Percentiles rank a stretch among this genome's conserved stretches.
Conservation (phyloP, 2,888 invertebrate species). For the Amaurobius ferox region DNA sequence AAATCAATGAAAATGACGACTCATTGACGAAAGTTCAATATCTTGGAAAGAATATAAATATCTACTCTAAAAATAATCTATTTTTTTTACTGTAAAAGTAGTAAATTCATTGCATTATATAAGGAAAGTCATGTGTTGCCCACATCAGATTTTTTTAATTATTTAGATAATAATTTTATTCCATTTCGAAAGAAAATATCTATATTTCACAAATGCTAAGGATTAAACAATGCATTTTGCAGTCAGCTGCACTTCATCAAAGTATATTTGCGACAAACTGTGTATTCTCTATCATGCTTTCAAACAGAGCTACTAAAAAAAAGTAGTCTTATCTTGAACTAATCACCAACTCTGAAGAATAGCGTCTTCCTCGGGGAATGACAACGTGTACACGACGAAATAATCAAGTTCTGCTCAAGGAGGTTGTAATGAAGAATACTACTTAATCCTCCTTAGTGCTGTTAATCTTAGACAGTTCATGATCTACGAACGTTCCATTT, state of each 20-base stretch:
- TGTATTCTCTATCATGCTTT: background rate
- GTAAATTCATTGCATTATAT: too few species aligned
- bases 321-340: background rate
- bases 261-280: background rate
- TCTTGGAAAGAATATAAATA: too few species aligned
- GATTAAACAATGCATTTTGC: too few species aligned
- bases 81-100: too few species aligned
- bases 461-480: too few species aligned
- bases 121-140: too few species aligned
- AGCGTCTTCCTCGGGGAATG: background rate
- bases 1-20: too few species aligned
- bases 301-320: background rate
- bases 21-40: too few species aligned
- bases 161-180: background rate
- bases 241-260: slow-evolving; percentile 1
- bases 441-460: too few species aligned
- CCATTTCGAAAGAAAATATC: background rate
- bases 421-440: background rate
- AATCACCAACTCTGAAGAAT: background rate
- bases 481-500: too few species aligned
- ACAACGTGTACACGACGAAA: background rate
- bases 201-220: background rate
- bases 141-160: too few species aligned
- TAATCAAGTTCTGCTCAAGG: background rate
- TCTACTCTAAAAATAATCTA: too few species aligned